Evolutionary conservation across 2,888 invertebrate genomes (phyloP).

Genomic region (Andrena bucephala): DNA sequence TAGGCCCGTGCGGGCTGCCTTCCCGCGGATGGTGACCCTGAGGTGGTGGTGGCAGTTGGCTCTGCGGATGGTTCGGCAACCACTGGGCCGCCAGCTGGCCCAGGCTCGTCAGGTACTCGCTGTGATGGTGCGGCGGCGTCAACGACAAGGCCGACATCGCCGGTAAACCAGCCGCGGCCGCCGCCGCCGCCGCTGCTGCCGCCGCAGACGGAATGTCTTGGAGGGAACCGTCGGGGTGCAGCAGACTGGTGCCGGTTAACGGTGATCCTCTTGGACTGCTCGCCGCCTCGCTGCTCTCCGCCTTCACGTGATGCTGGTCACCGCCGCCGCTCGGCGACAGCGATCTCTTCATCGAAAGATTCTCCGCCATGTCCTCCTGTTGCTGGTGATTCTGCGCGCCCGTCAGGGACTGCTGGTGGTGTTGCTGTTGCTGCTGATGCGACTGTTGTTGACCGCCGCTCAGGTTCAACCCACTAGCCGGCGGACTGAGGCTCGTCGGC

Average conservation of each 20-base stretch:
- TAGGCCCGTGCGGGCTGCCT: conserved; percentile 77
- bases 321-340: conserved; percentile 68
- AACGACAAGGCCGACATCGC: conserved; percentile 90
- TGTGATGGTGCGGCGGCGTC: conserved; percentile 91
- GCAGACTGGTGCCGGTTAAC: conserved; percentile 75
- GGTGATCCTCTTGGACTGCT: conserved; percentile 82
- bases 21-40: conserved; percentile 78
- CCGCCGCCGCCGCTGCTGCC: conserved; percentile 88
- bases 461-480: conserved; percentile 75
- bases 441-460: conserved; percentile 63
- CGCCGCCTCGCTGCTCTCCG: conserved; percentile 81
- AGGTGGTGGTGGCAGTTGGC: conserved; percentile 72
- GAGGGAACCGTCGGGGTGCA: conserved; percentile 78
- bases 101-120: conserved; percentile 83
- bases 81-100: conserved; percentile 83
- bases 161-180: conserved; percentile 86
- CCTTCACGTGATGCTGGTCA: conserved; percentile 72
- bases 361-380: conserved; percentile 82
- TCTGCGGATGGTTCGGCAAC: conserved; percentile 79
- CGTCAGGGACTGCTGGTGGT: conserved; percentile 62
- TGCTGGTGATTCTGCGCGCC: conserved; percentile 67
- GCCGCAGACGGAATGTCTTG: conserved; percentile 83
- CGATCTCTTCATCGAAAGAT: conserved; percentile 82
- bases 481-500: conserved; percentile 80
- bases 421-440: conserved; percentile 66